These are phyloP conservation scores for Vanessa cardui DNA, from an alignment of 2,888 invertebrate genomes.

Conservation along the genomic window DNA sequence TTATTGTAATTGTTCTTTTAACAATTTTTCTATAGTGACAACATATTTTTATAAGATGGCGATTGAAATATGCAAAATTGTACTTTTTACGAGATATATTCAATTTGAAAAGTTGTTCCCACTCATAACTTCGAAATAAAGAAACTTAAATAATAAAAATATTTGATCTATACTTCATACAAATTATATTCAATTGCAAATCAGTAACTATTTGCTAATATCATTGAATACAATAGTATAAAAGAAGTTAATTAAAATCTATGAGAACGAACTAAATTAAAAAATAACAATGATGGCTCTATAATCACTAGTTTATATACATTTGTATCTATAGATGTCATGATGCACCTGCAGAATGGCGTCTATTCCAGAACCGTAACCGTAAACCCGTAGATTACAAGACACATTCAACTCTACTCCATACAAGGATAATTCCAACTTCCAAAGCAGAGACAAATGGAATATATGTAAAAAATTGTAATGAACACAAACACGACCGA, in stretches of 20 bases:
- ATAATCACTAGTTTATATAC: constrained; percentile 4
- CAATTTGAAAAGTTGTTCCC: too few relatives aligned
- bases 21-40: too few relatives aligned
- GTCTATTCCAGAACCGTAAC: constrained; percentile 3
- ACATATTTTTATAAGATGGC: too few relatives aligned
- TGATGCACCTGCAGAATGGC: constrained; percentile 9
- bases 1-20: too few relatives aligned
- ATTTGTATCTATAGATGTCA: neutral
- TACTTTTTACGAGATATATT: too few relatives aligned
- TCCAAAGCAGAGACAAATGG: constrained; percentile 15
- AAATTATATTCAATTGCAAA: neutral
- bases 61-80: too few relatives aligned
- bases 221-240: neutral
- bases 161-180: too few relatives aligned
- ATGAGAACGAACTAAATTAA: constrained; percentile 6
- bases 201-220: neutral
- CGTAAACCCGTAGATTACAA: constrained; percentile 24
- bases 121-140: too few relatives aligned
- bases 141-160: too few relatives aligned
- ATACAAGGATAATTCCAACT: constrained; percentile 23
- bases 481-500: constrained; percentile 19
- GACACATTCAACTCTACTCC: constrained; percentile 25
- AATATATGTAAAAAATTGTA: constrained; percentile 25
- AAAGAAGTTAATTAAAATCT: constrained; percentile 1
- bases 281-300: neutral